phyloP scores from a whole-genome alignment of 1,140 invertebrate species.

The Tetragonula clypearis region DNA sequence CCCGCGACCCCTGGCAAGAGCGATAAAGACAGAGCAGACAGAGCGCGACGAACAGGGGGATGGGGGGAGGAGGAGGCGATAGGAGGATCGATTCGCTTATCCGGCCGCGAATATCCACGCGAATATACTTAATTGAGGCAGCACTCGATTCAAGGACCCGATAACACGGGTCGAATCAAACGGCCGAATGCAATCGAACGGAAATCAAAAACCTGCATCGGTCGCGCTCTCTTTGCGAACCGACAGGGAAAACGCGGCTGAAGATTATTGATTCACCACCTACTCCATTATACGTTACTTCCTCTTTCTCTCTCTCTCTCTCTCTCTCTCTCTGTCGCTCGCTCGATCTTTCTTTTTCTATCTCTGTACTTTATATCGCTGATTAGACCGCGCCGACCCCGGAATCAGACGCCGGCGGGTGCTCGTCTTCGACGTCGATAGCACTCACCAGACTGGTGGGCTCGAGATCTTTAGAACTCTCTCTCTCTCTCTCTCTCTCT shows the following conservation, averaged over 20 bases:
- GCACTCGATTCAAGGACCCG: constrained; percentile 48
- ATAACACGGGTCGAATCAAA: constrained; percentile 41
- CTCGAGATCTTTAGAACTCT: constrained; percentile 6
- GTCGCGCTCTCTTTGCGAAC: constrained; percentile 18
- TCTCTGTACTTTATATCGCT: constrained; percentile 19
- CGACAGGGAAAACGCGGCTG: constrained; percentile 17
- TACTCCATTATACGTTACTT: constrained; percentile 28
- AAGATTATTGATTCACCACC: constrained; percentile 43
- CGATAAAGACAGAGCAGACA: background rate
- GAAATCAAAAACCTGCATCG: constrained; percentile 46
- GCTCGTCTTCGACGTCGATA: constrained; percentile 25
- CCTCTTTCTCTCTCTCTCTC: background rate
- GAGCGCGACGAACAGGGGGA: background rate
- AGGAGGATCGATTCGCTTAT: constrained; percentile 43
- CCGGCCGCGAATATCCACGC: constrained; percentile 39
- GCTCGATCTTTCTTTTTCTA: background rate
- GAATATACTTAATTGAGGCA: constrained; percentile 50
- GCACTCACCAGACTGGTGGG: background rate
- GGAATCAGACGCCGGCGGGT: constrained; percentile 22
- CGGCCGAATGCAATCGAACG: constrained; percentile 38
- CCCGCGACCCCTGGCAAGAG: background rate
- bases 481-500: no score
- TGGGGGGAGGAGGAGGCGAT: no score
- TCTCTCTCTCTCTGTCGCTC: background rate
- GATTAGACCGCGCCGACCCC: constrained; percentile 21